Evolutionary conservation across 53 echinoderm and acorn worm genomes (phyloP), one percentile per base, ranked within the genome.

Genomic region (Echinarachnius parma): DNA sequence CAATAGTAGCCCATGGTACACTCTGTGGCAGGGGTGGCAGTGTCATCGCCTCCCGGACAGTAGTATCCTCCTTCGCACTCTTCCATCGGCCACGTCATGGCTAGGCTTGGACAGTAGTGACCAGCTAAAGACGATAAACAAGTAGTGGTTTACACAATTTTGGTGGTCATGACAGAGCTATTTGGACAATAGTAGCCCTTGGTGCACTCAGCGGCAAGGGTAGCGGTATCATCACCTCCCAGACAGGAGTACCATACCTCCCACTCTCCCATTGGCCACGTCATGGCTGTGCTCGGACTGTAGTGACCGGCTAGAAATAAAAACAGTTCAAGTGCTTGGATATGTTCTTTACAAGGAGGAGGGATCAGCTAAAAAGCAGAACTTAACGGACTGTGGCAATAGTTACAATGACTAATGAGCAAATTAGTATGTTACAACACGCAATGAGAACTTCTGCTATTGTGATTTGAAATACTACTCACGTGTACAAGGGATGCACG

Each of bases 1-100:
- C 96, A 95, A 78, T 86, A 95, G 77, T 81, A 81, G 4, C 96
- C 96, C 15, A 90, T 90, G 21, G 66, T 67, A 62, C 96, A 95
- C 31, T 77, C 46, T 24, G 90, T 90, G 49, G 84, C 60, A 11
- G 95, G 95, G 53, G 89, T 90, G 42, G 80, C 64, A 4, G 82
- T 77, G 35, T 65, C 71, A 9, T 90, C 87, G 5, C 90, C 77
- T 3, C 89, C 95, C 5, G 60, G 75, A 71, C 95, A 94, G 77
- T 94, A 94, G 81, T 78, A 94, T 11, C 95, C 95, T 0, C 95
- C 95, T 34, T 87, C 78, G 62, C 95, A 94, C 45, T 78, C 53
- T 21, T 77, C 90, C 1, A 90, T 81, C 0, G 95, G 91, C 78
- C 81, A 84, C 14, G 69, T 27, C 16, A 94, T 83, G 18, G 91